These are phyloP conservation scores for Esperia sulphurella DNA, from an alignment of 2,888 invertebrate species.

Conservation along the genomic window DNA sequence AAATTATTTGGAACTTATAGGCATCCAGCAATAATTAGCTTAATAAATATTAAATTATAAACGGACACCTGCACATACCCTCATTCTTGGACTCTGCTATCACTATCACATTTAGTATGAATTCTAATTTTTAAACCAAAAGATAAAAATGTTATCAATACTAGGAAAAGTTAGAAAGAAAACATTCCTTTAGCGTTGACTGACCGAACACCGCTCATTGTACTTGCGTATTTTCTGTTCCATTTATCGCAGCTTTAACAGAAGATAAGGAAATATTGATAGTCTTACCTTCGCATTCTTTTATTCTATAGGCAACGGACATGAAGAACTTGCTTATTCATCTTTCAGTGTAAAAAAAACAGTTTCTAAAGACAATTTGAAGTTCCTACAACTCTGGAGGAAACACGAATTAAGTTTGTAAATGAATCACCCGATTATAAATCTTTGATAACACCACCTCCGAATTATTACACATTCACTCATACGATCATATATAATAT, in stretches of 20 bases:
- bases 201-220: background rate
- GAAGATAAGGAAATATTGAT: background rate
- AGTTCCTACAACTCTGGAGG: background rate
- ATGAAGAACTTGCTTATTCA: no score
- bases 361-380: no score
- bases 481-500: constrained; percentile 8
- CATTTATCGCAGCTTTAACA: background rate
- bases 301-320: background rate
- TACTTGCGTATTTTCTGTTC: background rate
- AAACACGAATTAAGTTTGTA: no score
- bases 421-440: no score
- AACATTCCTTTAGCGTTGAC: constrained; percentile 8
- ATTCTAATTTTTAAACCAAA: constrained; percentile 1
- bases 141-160: constrained; percentile 13
- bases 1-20: no score
- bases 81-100: no score
- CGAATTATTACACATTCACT: constrained; percentile 27
- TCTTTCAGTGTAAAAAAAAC: no score
- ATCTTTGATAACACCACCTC: background rate
- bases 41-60: no score
- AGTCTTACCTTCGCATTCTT: background rate
- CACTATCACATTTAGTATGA: background rate
- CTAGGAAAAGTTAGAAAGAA: constrained; percentile 12
- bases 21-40: no score
- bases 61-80: no score